These are phyloP conservation scores for Pogonomyrmex barbatus DNA, from an alignment of 1,140 invertebrate species.

Conservation along the genomic window DNA sequence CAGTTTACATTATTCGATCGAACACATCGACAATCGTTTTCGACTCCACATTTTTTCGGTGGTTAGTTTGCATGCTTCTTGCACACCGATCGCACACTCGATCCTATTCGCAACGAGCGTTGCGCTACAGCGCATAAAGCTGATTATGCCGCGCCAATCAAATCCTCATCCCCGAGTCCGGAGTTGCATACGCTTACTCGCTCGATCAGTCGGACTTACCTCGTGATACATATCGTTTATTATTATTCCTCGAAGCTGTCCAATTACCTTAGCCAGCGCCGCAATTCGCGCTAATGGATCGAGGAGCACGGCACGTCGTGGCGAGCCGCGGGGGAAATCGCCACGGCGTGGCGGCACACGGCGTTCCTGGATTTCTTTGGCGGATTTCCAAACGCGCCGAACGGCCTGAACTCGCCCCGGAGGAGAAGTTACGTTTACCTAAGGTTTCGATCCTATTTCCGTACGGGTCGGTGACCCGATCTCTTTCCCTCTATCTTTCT, in stretches of 20 bases:
- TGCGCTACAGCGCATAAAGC: conserved; percentile 23
- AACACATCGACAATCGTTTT: not conserved
- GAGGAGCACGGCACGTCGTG: conserved; percentile 71
- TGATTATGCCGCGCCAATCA: conserved; percentile 54
- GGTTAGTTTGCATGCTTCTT: not conserved
- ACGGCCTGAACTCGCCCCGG: conserved; percentile 71
- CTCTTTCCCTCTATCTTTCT: conserved; percentile 57
- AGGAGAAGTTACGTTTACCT: conserved; percentile 83
- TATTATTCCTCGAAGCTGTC: conserved; percentile 76
- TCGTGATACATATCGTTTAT: conserved; percentile 72
- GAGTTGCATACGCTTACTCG: conserved; percentile 26
- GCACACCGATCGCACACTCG: conserved; percentile 23
- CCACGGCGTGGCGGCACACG: conserved; percentile 57
- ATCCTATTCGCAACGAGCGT: conserved; percentile 25
- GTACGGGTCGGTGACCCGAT: conserved; percentile 81
- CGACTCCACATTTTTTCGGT: conserved; percentile 17
- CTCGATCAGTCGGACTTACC: not conserved
- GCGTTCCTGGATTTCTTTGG: conserved; percentile 81
- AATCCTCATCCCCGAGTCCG: conserved; percentile 1
- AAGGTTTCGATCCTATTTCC: conserved; percentile 83
- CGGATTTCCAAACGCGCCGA: conserved; percentile 81
- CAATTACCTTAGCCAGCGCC: conserved; percentile 73
- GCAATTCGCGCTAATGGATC: conserved; percentile 76
- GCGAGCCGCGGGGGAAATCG: conserved; percentile 74
- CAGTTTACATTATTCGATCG: not conserved